phyloP scores from a whole-genome alignment of 2,113 vertebrate genomes.

The Rynchops niger region DNA sequence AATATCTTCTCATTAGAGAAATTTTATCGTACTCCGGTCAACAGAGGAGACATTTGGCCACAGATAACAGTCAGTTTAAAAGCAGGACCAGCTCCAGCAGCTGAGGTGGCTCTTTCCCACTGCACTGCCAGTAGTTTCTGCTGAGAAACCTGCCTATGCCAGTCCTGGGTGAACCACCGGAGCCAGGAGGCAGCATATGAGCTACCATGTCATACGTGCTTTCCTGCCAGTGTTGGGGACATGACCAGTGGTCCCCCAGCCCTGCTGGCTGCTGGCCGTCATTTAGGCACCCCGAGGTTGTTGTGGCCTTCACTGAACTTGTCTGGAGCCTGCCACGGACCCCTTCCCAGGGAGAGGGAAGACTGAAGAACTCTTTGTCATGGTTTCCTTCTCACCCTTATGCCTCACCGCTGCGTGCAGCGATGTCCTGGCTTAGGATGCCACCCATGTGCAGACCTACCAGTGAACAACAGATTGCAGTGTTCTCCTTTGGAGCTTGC shows the following conservation, averaged over 20 bases:
- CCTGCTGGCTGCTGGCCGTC: neutral
- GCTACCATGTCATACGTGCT: neutral
- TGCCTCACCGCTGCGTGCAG: rapidly evolving
- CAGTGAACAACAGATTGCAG: neutral
- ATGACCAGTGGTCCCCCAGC: rapidly evolving
- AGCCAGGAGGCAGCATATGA: neutral
- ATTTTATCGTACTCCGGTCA: neutral
- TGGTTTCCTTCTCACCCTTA: neutral
- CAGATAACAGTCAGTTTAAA: neutral
- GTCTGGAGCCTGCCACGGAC: neutral
- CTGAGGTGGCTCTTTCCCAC: neutral
- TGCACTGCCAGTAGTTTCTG: neutral
- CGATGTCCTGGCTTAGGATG: neutral
- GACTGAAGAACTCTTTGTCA: neutral
- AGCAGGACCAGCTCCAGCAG: neutral
- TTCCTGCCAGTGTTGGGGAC: neutral
- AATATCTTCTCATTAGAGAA: conserved; percentile 32
- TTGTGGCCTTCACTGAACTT: neutral
- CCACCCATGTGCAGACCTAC: neutral
- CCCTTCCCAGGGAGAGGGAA: neutral
- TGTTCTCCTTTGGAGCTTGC: neutral
- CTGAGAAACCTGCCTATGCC: neutral
- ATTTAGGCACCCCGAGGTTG: neutral
- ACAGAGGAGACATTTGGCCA: neutral
- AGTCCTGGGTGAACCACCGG: rapidly evolving